Conservation (phyloP, 2,797 vertebrate species). For the Luscinia megarhynchos region DNA sequence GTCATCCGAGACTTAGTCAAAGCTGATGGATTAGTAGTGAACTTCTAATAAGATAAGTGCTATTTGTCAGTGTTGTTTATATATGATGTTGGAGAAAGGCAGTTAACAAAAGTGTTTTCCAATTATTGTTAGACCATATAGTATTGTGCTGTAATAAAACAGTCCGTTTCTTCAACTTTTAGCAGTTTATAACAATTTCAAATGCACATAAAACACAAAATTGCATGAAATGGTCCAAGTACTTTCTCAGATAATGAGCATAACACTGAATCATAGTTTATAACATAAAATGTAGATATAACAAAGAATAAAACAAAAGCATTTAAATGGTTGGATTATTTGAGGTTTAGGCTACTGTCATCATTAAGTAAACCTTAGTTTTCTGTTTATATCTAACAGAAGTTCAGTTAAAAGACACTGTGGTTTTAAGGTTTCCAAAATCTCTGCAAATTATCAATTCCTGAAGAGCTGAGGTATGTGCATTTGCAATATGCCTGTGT, state of each 20-base stretch:
- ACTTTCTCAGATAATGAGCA: constrained; percentile 16
- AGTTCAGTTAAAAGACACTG: neutral
- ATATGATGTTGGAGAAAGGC: neutral
- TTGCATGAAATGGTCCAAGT: neutral
- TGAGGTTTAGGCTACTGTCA: neutral
- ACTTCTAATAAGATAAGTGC: constrained; percentile 46
- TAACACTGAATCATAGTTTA: neutral
- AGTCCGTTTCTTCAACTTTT: neutral
- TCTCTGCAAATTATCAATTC: neutral
- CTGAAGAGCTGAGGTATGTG: neutral
- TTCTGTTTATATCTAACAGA: neutral
- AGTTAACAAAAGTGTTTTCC: neutral
- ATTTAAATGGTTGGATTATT: neutral
- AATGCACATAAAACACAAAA: neutral
- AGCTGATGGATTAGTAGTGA: constrained; percentile 48
- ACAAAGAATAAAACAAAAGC: neutral
- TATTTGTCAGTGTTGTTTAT: constrained; percentile 39
- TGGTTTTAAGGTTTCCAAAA: neutral
- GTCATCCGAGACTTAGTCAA: constrained; percentile 40
- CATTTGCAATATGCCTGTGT: neutral
- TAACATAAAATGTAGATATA: neutral
- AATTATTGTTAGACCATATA: neutral
- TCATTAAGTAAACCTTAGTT: neutral
- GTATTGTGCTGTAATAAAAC: neutral
- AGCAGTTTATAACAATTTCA: neutral